Evolutionary conservation across 2,797 vertebrate genomes (phyloP).

Genomic region (Sus cebifrons): DNA sequence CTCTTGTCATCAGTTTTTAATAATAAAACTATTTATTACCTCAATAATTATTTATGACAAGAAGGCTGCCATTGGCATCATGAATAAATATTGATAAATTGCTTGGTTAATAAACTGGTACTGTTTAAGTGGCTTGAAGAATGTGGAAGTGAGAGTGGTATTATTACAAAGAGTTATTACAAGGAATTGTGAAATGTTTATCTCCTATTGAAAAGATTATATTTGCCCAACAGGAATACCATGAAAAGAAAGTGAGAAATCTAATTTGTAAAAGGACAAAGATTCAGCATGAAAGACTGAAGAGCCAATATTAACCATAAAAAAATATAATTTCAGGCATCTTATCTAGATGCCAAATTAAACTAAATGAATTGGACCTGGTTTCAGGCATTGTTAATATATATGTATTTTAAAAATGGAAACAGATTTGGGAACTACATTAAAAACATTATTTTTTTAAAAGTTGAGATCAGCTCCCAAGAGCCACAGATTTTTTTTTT

Average conservation of each 20-base stretch:
- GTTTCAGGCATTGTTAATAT: conserved; percentile 49
- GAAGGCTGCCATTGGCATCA: conserved; percentile 93
- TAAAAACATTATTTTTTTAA: conserved; percentile 3
- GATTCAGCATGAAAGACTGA: conserved; percentile 74
- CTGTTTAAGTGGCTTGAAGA: conserved; percentile 86
- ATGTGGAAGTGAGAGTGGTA: conserved; percentile 75
- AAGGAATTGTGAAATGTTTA: conserved; percentile 83
- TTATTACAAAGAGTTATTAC: conserved; percentile 83
- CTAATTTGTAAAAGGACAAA: conserved; percentile 76
- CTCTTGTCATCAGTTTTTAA: conserved; percentile 94
- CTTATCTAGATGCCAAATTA: conserved; percentile 75
- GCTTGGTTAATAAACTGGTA: conserved; percentile 92
- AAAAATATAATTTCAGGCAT: conserved; percentile 10
- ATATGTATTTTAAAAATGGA: conserved; percentile 38
- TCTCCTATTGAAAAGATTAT: conserved; percentile 78
- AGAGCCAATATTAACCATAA: conserved; percentile 65
- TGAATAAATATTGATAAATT: conserved; percentile 97
- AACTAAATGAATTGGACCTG: conserved; percentile 58
- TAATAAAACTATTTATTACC: conserved; percentile 96
- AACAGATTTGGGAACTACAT: conserved; percentile 53
- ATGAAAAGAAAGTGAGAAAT: conserved; percentile 78
- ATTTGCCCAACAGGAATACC: conserved; percentile 76
- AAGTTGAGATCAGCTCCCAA: conserved; percentile 3
- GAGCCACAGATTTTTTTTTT: conserved; percentile 51
- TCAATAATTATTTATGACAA: conserved; percentile 98